These are phyloP conservation scores for Tachypleus tridentatus DNA, from an alignment of 1,140 invertebrate genomes.

Conservation along the genomic window DNA sequence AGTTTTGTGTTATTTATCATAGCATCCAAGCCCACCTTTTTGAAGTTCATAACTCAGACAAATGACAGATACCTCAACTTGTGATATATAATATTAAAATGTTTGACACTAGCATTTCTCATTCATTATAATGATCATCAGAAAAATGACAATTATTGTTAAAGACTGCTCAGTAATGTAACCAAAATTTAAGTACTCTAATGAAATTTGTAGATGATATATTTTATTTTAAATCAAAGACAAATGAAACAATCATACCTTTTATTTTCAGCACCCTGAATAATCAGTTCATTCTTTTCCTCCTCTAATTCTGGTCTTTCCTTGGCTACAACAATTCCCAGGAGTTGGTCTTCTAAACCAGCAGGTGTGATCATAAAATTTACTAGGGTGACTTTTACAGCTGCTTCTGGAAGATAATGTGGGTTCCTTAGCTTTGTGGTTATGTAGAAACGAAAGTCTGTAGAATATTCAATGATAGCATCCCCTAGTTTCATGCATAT, in stretches of 20 bases:
- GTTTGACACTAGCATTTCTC: background rate
- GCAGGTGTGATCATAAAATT: slow-evolving; percentile 46
- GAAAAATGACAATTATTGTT: background rate
- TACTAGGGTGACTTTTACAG: slow-evolving; percentile 43
- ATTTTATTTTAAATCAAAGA: too few species aligned
- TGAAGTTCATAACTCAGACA: too few species aligned
- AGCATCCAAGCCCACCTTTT: too few species aligned
- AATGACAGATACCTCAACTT: too few species aligned
- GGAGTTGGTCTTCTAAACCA: slow-evolving; percentile 42
- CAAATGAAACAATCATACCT: slow-evolving; percentile 24
- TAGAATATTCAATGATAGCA: slow-evolving; percentile 61
- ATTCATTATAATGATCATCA: slow-evolving; percentile 10
- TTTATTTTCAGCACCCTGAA: slow-evolving; percentile 43
- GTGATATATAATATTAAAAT: background rate
- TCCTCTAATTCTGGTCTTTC: slow-evolving; percentile 45
- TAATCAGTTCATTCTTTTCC: slow-evolving; percentile 42
- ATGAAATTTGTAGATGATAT: too few species aligned
- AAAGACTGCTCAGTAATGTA: too few species aligned
- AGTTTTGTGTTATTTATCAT: too few species aligned
- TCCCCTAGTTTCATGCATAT: slow-evolving; percentile 44
- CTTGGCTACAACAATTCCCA: slow-evolving; percentile 44
- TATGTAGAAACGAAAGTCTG: slow-evolving; percentile 51
- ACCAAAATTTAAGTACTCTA: too few species aligned
- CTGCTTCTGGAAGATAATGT: slow-evolving; percentile 41
- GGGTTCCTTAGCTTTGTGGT: slow-evolving; percentile 41